These are phyloP conservation scores for Asbolus verrucosus DNA, from an alignment of 1,140 invertebrate species.

Conservation along the genomic window DNA sequence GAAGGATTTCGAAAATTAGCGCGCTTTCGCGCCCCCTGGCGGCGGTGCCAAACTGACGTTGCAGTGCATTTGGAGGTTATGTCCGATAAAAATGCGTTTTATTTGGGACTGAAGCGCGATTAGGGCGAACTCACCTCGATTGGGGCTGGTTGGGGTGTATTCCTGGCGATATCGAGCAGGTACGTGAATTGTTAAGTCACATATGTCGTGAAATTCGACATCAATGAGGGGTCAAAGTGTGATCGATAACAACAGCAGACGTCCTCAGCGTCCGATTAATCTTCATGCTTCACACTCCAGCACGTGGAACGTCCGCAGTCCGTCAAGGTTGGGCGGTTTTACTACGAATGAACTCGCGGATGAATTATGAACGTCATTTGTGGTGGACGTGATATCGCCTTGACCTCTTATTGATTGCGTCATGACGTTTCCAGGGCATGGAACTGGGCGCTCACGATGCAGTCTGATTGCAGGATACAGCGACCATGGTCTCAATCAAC, in stretches of 20 bases:
- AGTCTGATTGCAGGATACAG: conserved; percentile 44
- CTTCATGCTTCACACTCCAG: background rate
- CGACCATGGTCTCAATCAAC: conserved; percentile 46
- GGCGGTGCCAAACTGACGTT: no score
- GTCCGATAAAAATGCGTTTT: conserved; percentile 16
- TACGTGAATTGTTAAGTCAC: background rate
- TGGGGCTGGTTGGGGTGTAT: background rate
- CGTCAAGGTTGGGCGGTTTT: conserved; percentile 1
- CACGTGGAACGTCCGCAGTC: background rate
- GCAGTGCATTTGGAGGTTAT: conserved; percentile 18
- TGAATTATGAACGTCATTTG: background rate
- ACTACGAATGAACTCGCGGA: background rate
- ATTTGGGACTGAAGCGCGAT: background rate
- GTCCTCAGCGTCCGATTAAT: conserved; percentile 12
- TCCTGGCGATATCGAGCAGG: background rate
- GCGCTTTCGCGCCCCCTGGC: background rate
- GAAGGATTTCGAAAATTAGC: conserved; percentile 21
- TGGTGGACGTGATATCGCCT: background rate
- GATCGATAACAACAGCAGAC: background rate
- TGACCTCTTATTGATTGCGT: conserved; percentile 24
- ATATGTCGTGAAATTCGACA: background rate
- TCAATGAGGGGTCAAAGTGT: background rate
- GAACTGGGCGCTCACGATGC: background rate
- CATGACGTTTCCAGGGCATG: conserved; percentile 10
- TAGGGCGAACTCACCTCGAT: background rate